Conservation (phyloP, 2,113 vertebrate genomes). For the Mormyrus lacerda region DNA sequence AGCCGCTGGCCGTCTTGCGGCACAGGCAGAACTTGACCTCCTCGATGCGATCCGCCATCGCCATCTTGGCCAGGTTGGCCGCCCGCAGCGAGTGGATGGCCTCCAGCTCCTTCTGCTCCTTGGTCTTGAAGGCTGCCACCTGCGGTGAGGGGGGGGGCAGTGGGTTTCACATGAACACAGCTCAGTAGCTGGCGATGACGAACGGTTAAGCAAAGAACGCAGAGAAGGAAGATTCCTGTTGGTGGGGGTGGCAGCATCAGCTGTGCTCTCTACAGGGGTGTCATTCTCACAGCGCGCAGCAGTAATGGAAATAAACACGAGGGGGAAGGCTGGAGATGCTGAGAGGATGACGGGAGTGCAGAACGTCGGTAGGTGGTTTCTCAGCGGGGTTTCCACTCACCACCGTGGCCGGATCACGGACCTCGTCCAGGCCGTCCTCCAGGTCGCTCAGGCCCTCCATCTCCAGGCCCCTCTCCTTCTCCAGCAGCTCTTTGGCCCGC, state of each 20-base stretch:
- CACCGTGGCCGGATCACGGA: slow-evolving; percentile 77
- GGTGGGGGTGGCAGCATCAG: background rate
- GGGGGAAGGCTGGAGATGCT: background rate
- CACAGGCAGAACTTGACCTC: slow-evolving; percentile 95
- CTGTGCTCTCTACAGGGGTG: background rate
- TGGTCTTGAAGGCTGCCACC: slow-evolving; percentile 87
- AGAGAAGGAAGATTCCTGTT: background rate
- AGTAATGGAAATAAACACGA: background rate
- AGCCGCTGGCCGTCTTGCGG: slow-evolving; percentile 84
- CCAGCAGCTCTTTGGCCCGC: slow-evolving; percentile 85
- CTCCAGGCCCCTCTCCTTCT: slow-evolving; percentile 88
- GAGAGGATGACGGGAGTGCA: background rate
- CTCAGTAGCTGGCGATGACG: background rate
- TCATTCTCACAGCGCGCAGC: background rate
- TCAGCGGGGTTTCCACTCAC: slow-evolving; percentile 48
- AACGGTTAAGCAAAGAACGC: background rate
- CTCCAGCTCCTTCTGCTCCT: slow-evolving; percentile 89
- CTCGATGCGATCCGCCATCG: slow-evolving; percentile 91
- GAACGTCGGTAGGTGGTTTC: background rate
- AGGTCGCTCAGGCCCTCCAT: slow-evolving; percentile 82
- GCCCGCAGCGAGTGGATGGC: slow-evolving; percentile 87
- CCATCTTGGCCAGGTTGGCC: slow-evolving; percentile 93
- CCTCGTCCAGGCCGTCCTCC: slow-evolving; percentile 79
- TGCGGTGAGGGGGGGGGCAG: slow-evolving; percentile 21
- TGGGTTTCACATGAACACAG: background rate